Percentiles rank a stretch among this genome's conserved stretches.
These are phyloP conservation scores for Drosophila tripunctata DNA, from an alignment of 2,888 invertebrate species.

Conservation along the genomic window DNA sequence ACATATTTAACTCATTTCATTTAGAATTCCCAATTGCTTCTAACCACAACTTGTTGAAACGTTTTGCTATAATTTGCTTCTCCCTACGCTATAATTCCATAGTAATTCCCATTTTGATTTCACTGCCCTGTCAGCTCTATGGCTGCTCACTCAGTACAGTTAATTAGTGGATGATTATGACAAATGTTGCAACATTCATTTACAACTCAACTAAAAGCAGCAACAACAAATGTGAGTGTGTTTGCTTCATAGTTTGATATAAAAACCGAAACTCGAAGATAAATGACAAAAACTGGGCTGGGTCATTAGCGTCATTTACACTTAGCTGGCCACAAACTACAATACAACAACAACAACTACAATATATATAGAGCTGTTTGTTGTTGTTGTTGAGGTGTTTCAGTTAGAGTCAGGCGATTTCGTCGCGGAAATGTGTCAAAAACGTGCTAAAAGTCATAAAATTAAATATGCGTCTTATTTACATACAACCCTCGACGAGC, in stretches of 20 bases:
- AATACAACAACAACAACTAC: constrained; percentile 26
- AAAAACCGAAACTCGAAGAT: constrained; percentile 37
- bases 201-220: constrained; percentile 63
- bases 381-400: background rate
- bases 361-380: constrained; percentile 10
- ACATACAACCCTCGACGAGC: constrained; percentile 56
- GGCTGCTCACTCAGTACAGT: constrained; percentile 12
- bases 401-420: constrained; percentile 26
- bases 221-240: constrained; percentile 32
- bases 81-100: background rate
- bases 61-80: background rate
- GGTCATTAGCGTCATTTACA: constrained; percentile 81
- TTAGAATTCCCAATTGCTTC: background rate
- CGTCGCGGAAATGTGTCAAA: constrained; percentile 78
- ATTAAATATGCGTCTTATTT: constrained; percentile 80
- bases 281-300: constrained; percentile 74
- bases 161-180: constrained; percentile 58
- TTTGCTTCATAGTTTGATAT: background rate
- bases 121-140: background rate
- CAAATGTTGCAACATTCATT: constrained; percentile 74
- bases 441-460: constrained; percentile 80
- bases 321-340: constrained; percentile 53
- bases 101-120: constrained; percentile 1
- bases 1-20: background rate
- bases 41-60: background rate